Evolutionary conservation across 2,888 invertebrate genomes (phyloP).

Genomic region (Dolichomitus sp.): DNA sequence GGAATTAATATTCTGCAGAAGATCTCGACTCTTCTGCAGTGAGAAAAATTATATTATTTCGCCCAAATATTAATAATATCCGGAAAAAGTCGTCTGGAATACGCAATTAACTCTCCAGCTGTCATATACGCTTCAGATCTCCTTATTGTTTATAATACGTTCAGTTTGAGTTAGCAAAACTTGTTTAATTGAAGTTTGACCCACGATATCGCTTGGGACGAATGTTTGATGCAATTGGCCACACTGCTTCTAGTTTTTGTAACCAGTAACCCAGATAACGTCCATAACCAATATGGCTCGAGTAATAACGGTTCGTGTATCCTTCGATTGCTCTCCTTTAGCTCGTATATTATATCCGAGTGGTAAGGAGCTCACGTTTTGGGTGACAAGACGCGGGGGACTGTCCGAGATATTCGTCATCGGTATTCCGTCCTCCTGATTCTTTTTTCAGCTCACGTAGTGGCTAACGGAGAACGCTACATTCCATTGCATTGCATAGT

Average conservation of each 20-base stretch:
- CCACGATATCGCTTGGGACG: neutral
- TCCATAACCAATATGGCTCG: constrained; percentile 16
- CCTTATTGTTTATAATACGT: neutral
- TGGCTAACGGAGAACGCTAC: constrained; percentile 40
- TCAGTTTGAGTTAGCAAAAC: neutral
- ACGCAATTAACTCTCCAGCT: no score
- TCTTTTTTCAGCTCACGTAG: constrained; percentile 46
- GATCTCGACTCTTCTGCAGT: no score
- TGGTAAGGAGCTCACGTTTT: constrained; percentile 12
- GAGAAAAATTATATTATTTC: no score
- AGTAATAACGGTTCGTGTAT: constrained; percentile 15
- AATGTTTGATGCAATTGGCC: constrained; percentile 1
- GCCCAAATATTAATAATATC: no score
- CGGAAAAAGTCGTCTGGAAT: no score
- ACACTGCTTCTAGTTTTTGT: neutral
- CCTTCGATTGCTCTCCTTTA: constrained; percentile 6
- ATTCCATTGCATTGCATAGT: constrained; percentile 6
- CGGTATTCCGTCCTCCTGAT: constrained; percentile 21
- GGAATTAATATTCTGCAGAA: no score
- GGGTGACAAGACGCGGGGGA: neutral
- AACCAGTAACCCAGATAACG: constrained; percentile 20
- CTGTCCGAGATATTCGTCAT: constrained; percentile 39
- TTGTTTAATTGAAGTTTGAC: neutral
- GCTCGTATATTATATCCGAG: neutral
- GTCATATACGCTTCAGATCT: neutral